Conservation (phyloP, 2,113 vertebrate species). For the Ceuthmochares aereus region DNA sequence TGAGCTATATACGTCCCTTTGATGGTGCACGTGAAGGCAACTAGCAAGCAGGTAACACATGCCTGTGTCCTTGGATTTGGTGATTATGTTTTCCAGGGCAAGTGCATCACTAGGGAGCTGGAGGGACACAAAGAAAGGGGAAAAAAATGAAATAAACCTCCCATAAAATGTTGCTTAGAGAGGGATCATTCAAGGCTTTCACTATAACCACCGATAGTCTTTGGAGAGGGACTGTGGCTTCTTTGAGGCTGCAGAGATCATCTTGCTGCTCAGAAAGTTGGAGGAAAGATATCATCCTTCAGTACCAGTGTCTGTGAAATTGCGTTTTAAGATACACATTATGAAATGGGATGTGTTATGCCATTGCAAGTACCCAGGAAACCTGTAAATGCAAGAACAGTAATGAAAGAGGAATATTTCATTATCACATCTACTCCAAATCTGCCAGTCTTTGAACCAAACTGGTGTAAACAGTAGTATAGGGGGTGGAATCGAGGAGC, state of each 20-base stretch:
- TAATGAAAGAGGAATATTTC: neutral
- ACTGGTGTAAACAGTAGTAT: fast-evolving
- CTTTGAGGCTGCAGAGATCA: neutral
- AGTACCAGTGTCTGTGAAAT: neutral
- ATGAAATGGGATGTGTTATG: neutral
- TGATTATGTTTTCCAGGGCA: neutral
- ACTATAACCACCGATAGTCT: fast-evolving
- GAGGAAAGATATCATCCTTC: neutral
- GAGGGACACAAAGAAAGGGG: neutral
- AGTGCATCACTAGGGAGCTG: neutral
- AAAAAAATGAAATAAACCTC: neutral
- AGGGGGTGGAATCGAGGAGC: neutral
- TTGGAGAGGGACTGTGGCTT: neutral
- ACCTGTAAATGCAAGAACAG: neutral
- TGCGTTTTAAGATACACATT: neutral
- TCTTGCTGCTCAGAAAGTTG: neutral
- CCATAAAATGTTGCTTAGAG: neutral
- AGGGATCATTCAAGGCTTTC: fast-evolving
- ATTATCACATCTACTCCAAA: neutral
- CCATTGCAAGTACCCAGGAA: neutral
- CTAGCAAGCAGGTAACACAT: neutral
- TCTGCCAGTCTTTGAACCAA: neutral
- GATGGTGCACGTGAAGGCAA: neutral
- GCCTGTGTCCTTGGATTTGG: neutral
- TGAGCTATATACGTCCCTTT: neutral